Percentiles rank a stretch among this genome's conserved stretches.
Conservation (phyloP, 2,888 invertebrate genomes). For the Aspidiotus rigidus region DNA sequence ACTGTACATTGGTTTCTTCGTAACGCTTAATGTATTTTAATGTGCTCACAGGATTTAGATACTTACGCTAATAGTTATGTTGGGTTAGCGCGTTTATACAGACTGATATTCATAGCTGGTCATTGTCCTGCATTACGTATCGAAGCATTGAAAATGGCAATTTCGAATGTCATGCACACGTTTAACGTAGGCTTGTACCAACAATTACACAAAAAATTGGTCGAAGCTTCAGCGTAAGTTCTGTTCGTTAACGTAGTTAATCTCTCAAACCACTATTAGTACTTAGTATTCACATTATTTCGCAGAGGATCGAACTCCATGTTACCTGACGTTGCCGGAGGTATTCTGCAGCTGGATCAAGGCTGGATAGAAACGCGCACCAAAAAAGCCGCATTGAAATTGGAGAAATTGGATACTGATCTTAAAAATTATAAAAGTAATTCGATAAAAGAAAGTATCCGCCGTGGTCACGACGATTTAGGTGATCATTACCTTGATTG, state of each 20-base stretch:
- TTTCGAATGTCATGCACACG: conserved; percentile 83
- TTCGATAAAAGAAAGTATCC: conserved; percentile 93
- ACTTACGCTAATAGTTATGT: conserved; percentile 82
- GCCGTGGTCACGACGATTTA: conserved; percentile 94
- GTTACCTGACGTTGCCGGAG: conserved; percentile 64
- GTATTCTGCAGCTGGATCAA: conserved; percentile 62
- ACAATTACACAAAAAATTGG: conserved; percentile 78
- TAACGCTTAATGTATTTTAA: conserved; percentile 7
- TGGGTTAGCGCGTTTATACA: conserved; percentile 80
- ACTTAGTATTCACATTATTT: no score
- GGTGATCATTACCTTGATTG: conserved; percentile 96
- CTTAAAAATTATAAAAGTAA: conserved; percentile 96
- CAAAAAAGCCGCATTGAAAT: conserved; percentile 87
- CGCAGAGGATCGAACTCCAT: not conserved
- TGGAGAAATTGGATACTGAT: conserved; percentile 94
- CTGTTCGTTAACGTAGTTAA: not conserved
- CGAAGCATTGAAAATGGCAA: conserved; percentile 90
- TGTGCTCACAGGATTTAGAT: conserved; percentile 63
- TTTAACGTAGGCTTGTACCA: conserved; percentile 89
- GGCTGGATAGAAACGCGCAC: conserved; percentile 88
- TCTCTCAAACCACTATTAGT: not conserved
- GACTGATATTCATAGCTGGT: conserved; percentile 88
- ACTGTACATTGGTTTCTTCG: not conserved
- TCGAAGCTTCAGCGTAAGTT: conserved; percentile 55
- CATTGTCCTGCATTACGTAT: conserved; percentile 82